Conservation (phyloP, 2,888 invertebrate genomes). For the Leucania comma region DNA sequence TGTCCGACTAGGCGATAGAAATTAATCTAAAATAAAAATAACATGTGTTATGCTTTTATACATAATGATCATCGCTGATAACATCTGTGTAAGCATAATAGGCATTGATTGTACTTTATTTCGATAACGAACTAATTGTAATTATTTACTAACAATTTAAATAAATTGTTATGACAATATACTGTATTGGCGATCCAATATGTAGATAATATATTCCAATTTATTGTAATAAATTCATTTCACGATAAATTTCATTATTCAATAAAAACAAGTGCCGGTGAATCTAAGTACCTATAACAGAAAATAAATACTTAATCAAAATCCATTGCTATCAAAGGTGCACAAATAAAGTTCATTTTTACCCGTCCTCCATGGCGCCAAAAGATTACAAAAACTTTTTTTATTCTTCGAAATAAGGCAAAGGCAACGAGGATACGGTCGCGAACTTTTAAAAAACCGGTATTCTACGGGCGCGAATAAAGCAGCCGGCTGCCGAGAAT, state of each 20-base stretch:
- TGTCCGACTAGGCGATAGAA: conserved; percentile 74
- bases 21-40: conserved; percentile 82
- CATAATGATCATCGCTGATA: conserved; percentile 54
- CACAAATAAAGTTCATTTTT: conserved; percentile 38
- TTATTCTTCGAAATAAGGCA: conserved; percentile 63
- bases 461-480: conserved; percentile 69
- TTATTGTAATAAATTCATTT: conserved; percentile 7
- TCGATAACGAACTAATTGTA: not conserved
- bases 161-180: conserved; percentile 15
- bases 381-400: conserved; percentile 66
- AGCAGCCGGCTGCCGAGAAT: conserved; percentile 81
- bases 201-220: conserved; percentile 29
- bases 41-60: conserved; percentile 56
- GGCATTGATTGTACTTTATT: conserved; percentile 19
- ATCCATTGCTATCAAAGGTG: not conserved
- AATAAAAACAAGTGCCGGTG: conserved; percentile 7
- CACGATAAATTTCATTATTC: conserved; percentile 13
- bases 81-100: conserved; percentile 48
- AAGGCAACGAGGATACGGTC: conserved; percentile 63
- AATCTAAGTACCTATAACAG: conserved; percentile 15
- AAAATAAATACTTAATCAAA: conserved; percentile 15
- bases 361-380: conserved; percentile 81
- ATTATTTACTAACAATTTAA: conserved; percentile 26
- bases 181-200: conserved; percentile 8
- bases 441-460: conserved; percentile 74